These are phyloP conservation scores for Charadrius vociferus DNA, from an alignment of 2,113 vertebrate genomes.

Conservation along the genomic window DNA sequence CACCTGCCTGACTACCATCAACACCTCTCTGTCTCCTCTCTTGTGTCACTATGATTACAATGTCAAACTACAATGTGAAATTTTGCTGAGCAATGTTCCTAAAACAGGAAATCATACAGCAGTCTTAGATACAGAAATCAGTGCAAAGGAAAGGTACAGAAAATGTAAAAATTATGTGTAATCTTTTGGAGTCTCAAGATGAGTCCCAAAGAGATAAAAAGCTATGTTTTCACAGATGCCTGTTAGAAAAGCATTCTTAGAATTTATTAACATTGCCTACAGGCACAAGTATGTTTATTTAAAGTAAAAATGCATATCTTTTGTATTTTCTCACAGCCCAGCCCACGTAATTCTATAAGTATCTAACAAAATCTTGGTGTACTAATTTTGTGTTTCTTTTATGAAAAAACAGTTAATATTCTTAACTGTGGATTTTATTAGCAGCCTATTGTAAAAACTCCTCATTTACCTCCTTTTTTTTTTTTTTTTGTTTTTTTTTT, in stretches of 20 bases:
- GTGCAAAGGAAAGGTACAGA: background rate
- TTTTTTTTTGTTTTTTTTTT: no score
- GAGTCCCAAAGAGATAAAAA: background rate
- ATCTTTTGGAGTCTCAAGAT: background rate
- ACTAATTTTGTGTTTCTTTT: background rate
- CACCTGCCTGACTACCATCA: background rate
- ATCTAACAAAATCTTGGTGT: background rate
- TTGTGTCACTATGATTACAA: no score
- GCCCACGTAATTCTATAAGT: background rate
- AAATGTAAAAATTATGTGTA: background rate
- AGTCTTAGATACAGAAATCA: background rate
- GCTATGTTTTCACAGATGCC: background rate
- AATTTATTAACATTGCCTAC: background rate
- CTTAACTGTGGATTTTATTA: background rate
- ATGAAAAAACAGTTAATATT: background rate
- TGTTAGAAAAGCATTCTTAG: background rate
- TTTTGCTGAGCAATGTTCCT: background rate
- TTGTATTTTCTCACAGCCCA: background rate
- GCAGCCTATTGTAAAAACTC: rapidly evolving
- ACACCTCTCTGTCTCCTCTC: background rate
- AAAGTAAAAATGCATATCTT: background rate
- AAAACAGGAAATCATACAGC: background rate
- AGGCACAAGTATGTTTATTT: background rate
- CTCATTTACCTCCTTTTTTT: rapidly evolving
- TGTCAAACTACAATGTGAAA: background rate